These are phyloP conservation scores for Parascotia fuliginaria DNA, from an alignment of 2,888 invertebrate species.

Conservation along the genomic window DNA sequence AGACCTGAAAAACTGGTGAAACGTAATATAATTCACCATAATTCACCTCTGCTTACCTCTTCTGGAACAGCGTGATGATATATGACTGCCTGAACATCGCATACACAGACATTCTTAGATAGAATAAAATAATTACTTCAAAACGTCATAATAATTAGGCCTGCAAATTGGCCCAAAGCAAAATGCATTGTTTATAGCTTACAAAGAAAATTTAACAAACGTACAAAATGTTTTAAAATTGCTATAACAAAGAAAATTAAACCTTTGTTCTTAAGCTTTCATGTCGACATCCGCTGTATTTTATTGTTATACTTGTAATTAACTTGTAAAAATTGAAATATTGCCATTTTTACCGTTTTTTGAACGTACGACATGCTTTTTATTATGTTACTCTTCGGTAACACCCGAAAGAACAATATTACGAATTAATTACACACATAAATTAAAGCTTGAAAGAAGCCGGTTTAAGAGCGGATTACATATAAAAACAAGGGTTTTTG, in stretches of 20 bases:
- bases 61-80: too few relatives aligned
- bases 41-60: too few relatives aligned
- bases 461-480: slow-evolving; percentile 5
- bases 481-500: slow-evolving; percentile 2
- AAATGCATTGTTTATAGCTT: too few relatives aligned
- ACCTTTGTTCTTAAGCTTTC: slow-evolving; percentile 30
- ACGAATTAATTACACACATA: slow-evolving; percentile 16
- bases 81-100: too few relatives aligned
- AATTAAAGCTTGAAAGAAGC: slow-evolving; percentile 8
- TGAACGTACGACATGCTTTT: slow-evolving; percentile 21
- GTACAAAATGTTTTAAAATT: neutral
- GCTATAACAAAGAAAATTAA: slow-evolving; percentile 16
- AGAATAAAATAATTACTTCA: too few relatives aligned
- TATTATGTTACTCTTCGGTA: slow-evolving; percentile 35
- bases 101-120: too few relatives aligned
- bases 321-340: slow-evolving; percentile 36
- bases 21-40: too few relatives aligned
- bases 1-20: too few relatives aligned
- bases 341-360: slow-evolving; percentile 35
- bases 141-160: too few relatives aligned
- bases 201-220: slow-evolving; percentile 1
- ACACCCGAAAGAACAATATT: slow-evolving; percentile 27
- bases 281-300: slow-evolving; percentile 26
- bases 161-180: too few relatives aligned
- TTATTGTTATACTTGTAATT: slow-evolving; percentile 20